phyloP scores from a whole-genome alignment of 2,888 invertebrate genomes.

The Brachyptera risi region DNA sequence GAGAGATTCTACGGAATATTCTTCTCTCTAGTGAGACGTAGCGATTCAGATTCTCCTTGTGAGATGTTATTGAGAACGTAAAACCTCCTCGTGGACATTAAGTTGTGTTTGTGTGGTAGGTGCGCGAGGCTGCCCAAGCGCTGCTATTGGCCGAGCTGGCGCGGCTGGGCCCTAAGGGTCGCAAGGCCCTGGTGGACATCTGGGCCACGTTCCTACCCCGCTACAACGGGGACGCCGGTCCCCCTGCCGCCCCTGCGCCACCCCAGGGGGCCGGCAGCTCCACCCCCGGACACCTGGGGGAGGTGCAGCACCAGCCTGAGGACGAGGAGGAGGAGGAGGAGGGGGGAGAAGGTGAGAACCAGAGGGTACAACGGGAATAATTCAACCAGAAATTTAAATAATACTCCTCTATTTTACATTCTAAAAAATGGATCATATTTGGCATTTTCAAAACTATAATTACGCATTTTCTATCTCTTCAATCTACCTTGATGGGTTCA shows the following conservation, averaged over 20 bases:
- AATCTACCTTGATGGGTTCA: too few relatives aligned
- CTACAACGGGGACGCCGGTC: constrained; percentile 63
- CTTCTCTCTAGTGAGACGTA: too few relatives aligned
- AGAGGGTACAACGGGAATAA: too few relatives aligned
- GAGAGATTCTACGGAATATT: too few relatives aligned
- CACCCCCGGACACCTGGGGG: constrained; percentile 8
- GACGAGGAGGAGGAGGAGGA: constrained; percentile 85
- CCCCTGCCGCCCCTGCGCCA: constrained; percentile 37
- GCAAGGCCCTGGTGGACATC: constrained; percentile 87
- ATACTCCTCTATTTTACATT: too few relatives aligned
- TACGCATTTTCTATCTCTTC: too few relatives aligned
- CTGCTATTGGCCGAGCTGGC: constrained; percentile 88
- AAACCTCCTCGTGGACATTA: too few relatives aligned
- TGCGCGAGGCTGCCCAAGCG: constrained; percentile 94
- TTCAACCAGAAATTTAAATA: too few relatives aligned
- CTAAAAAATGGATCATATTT: too few relatives aligned
- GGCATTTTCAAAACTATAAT: too few relatives aligned
- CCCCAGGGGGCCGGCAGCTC: not conserved
- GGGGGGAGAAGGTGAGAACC: constrained; percentile 62
- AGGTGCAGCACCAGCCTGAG: constrained; percentile 52
- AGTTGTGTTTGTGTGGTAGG: constrained; percentile 47
- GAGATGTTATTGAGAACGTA: too few relatives aligned
- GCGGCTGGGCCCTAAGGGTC: constrained; percentile 82
- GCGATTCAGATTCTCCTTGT: too few relatives aligned
- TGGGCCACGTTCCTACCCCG: constrained; percentile 95